Base-by-base conservation (phyloP, 1,140 invertebrate species). In the Drosophila sturtevanti region DNA sequence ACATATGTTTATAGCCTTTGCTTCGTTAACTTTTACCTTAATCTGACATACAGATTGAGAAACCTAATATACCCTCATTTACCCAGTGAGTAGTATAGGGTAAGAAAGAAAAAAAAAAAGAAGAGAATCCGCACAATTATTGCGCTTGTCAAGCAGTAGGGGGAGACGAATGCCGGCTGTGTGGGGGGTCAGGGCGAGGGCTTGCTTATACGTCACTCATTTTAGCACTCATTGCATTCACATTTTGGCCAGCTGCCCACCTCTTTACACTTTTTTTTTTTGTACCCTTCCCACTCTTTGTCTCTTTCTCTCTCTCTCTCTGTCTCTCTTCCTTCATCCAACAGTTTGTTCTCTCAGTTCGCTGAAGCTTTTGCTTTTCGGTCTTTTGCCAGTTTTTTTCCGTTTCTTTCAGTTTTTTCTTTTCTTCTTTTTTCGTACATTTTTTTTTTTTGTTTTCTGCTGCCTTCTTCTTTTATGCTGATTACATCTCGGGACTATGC, bases 61-160 rank as follows among this genome's bases (percentile, higher is more conserved):
- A 6, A 31, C 1, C 11, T 18, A 35, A 58, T 37, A 37, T 37
- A n/a, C 55, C 31, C 54, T 14, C 12, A 7, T 12, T 12, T 11
- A 21, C 5, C 10, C 16, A 48, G 21, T 48, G 16, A 4, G 5
- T 10, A 6, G 5, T 6, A 11, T 3, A 58, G 55, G 16, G 55
- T 58, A 58, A n/a, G 3, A 31, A 58, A n/a, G 3, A 31, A 31
- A 31, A 31, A 31, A 4, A 31, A 10, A 27, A 44, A 16, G n/a
- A 51, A 68, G 76, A 68, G 81, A 86, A 85, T 77, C 79, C 64
- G 68, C 81, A 73, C 81, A 84, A 84, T 86, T 86, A 84, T 81
- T 64, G 72, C 77, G 78, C 73, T 79, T 86, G 77, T 77, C 66
- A 68, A 22, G 62, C 27, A 18, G 27, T 35, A 16, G 52, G n/a